Conservation (phyloP, 2,797 vertebrate species). For the Etheostoma nigrum region DNA sequence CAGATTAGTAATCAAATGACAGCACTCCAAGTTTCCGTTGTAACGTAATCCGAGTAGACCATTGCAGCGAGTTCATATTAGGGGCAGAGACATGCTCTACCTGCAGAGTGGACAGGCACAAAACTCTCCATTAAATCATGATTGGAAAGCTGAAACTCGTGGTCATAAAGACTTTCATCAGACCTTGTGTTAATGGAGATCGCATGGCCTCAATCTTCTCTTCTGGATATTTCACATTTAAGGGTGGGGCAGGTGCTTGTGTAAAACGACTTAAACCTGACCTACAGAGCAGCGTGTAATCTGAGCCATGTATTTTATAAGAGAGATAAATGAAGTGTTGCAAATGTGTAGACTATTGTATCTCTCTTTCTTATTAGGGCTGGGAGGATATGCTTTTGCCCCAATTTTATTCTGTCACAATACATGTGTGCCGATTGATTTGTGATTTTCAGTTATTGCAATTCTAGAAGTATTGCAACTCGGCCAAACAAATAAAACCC, state of each 20-base stretch:
- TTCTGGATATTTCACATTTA: slow-evolving; percentile 29
- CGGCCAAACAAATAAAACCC: too few species aligned
- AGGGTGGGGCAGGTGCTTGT: slow-evolving; percentile 12
- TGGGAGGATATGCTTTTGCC: too few species aligned
- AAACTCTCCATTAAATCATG: slow-evolving; percentile 52
- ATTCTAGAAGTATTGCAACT: too few species aligned
- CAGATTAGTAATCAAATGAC: slow-evolving; percentile 13
- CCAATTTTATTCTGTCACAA: too few species aligned
- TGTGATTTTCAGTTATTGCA: too few species aligned
- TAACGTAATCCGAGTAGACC: slow-evolving; percentile 16
- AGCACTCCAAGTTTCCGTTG: slow-evolving; percentile 26
- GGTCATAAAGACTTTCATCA: slow-evolving; percentile 25
- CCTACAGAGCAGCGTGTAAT: slow-evolving; percentile 10
- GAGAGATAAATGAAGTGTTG: slow-evolving; percentile 22
- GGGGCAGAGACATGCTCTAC: slow-evolving; percentile 29
- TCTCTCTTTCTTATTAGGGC: neutral
- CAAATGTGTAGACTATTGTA: slow-evolving; percentile 2
- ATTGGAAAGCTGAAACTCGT: slow-evolving; percentile 54
- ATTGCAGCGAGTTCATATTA: slow-evolving; percentile 15
- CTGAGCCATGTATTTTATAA: slow-evolving; percentile 10
- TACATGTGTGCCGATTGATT: too few species aligned
- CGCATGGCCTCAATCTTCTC: slow-evolving; percentile 51
- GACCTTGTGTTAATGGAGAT: slow-evolving; percentile 59
- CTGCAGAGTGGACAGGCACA: slow-evolving; percentile 39
- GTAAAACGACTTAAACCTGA: slow-evolving; percentile 31